phyloP scores from a whole-genome alignment of 2,113 vertebrate species.

The Oxygymnocypris stewartii region DNA sequence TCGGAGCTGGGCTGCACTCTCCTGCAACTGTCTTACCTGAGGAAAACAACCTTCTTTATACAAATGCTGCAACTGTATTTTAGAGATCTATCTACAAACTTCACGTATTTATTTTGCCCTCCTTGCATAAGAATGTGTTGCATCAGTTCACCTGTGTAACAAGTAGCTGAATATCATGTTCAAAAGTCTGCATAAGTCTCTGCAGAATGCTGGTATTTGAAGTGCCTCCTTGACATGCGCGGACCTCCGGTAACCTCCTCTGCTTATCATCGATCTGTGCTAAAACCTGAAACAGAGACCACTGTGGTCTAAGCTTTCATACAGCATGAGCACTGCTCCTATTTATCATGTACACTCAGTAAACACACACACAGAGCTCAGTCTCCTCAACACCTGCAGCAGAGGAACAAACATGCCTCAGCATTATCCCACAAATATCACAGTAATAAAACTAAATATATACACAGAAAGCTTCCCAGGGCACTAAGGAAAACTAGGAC shows the following conservation, averaged over 20 bases:
- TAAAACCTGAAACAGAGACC: constrained; percentile 69
- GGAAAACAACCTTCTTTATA: not conserved
- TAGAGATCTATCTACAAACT: not conserved
- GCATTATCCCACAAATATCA: not conserved
- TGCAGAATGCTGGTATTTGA: constrained; percentile 85
- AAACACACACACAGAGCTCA: not conserved
- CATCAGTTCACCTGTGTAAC: constrained; percentile 81
- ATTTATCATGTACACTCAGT: constrained; percentile 1
- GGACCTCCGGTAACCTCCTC: constrained; percentile 82
- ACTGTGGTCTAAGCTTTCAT: not conserved
- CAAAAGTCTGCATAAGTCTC: constrained; percentile 85
- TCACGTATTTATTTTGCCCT: not conserved
- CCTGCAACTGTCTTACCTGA: constrained; percentile 91
- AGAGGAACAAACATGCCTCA: not conserved
- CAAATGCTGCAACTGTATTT: not conserved
- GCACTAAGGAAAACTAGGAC: not conserved
- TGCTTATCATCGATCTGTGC: constrained; percentile 90
- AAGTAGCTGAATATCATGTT: constrained; percentile 91
- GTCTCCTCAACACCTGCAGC: not conserved
- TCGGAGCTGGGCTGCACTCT: constrained; percentile 88
- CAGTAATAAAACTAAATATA: not conserved
- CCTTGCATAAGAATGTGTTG: not conserved
- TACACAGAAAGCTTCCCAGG: not conserved
- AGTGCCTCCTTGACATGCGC: constrained; percentile 73
- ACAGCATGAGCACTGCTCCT: not conserved